A percentile compares a stretch with the other conserved stretches of the same genome.
Conservation (phyloP, 2,888 invertebrate species). For the Drosophila histrio region DNA sequence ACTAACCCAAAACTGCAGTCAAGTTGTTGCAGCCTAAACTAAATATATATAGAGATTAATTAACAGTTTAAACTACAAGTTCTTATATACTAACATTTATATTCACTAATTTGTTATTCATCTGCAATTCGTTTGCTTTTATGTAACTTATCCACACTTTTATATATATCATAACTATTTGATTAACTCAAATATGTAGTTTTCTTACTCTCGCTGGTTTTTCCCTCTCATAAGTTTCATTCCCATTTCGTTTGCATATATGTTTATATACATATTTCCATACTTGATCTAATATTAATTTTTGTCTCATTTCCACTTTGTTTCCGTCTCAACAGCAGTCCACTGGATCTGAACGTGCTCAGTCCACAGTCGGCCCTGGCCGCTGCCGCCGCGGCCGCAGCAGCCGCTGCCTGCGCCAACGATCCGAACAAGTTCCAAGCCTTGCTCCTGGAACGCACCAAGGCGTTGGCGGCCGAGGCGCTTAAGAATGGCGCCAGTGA, state of each 20-base stretch:
- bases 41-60: neutral
- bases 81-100: neutral
- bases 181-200: no score
- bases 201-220: no score
- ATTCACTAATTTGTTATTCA: neutral
- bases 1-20: neutral
- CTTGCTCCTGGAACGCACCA: conserved; percentile 90
- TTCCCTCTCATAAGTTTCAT: no score
- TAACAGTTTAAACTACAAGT: neutral
- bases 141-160: no score
- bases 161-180: no score
- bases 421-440: conserved; percentile 89
- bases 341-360: conserved; percentile 87
- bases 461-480: conserved; percentile 86
- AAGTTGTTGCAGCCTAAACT: neutral
- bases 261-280: no score
- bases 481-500: conserved; percentile 83
- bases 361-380: conserved; percentile 85
- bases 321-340: conserved; percentile 60
- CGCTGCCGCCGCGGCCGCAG: conserved; percentile 87
- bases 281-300: neutral
- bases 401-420: conserved; percentile 86
- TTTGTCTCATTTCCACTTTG: conserved; percentile 28
- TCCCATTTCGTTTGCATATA: neutral
- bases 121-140: neutral